Percentiles rank a stretch among this genome's conserved stretches.
phyloP scores from a whole-genome alignment of 37 sponge, comb jelly and placozoan genomes.

The Chondrilla cf. caribensis region DNA sequence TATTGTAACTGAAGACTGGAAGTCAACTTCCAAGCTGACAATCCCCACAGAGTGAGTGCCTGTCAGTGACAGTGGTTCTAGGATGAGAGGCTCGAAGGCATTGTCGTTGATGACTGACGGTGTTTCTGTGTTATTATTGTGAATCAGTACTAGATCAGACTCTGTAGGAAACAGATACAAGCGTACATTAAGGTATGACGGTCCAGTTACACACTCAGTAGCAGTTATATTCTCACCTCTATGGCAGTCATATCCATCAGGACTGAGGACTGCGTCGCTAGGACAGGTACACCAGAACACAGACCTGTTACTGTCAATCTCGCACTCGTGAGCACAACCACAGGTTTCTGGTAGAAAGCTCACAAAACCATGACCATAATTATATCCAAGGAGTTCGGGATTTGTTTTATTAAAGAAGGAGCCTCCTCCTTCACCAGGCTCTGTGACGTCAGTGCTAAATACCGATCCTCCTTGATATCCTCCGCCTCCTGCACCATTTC shows the following conservation, averaged over 20 bases:
- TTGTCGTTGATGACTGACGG: too few relatives aligned
- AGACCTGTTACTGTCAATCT: constrained; percentile 3
- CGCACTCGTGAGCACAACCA: constrained; percentile 28
- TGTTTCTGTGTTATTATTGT: not conserved
- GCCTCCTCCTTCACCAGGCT: constrained; percentile 21
- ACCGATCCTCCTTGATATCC: constrained; percentile 24
- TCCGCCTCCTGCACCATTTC: constrained; percentile 39
- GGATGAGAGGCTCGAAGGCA: too few relatives aligned
- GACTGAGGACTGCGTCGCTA: not conserved
- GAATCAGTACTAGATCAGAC: not conserved
- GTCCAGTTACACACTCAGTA: not conserved
- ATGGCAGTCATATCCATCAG: constrained; percentile 34
- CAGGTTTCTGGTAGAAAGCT: not conserved
- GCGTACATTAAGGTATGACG: not conserved
- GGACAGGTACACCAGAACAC: not conserved
- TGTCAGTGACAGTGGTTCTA: too few relatives aligned
- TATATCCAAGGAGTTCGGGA: not conserved
- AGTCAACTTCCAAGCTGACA: too few relatives aligned
- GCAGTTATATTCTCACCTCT: constrained; percentile 6
- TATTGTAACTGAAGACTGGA: too few relatives aligned
- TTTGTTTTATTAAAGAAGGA: not conserved
- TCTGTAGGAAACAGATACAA: not conserved
- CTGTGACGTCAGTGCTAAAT: not conserved
- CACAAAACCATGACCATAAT: constrained; percentile 20
- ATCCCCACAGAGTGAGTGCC: too few relatives aligned